Evolutionary conservation across 2,888 invertebrate species (phyloP), one percentile per base, ranked within the genome.

Genomic region (Mythimna loreyi): DNA sequence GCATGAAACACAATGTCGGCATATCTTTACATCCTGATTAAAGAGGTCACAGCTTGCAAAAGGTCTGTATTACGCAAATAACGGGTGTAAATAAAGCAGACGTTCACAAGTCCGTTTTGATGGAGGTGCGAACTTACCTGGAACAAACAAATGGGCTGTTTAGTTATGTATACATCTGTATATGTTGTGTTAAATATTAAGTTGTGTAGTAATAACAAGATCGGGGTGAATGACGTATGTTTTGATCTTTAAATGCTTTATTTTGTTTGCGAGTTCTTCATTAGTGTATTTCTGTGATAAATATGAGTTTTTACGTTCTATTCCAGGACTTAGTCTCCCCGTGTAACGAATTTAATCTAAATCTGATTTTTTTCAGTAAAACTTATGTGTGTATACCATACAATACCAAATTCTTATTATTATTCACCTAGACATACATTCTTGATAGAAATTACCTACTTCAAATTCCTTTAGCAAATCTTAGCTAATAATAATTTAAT

Each of bases 81-180:
- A 56, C 40, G n/a, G 36, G 11, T 33, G 59, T 70, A 72, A 80
- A 80, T 80, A 75, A 75, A 68, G 58, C 59, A n/a, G 16, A 53
- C 56, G 77, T 75, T 69, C 56, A 47, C 71, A 50, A 43, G 63
- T 60, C 70, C 60, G 19, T 63, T 58, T 76, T 78, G 77, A 75
- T 68, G 69, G 28, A 60, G 63, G 59, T 72, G 50, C 61, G 56
- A 72, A 71, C 81, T 82, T 84, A 78, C 81, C 81, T 82, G 84
- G 13, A 82, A 81, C 81, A 82, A 82, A 75, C 36, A 13, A 69
- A 65, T 19, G 43, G 43, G 45, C 11, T 64, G 55, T 5, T 78
- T 64, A 78, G 81, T 21, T 60, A 60, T 53, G 45, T 69, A 75
- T 64, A 28, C 4, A 28, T n/a, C n/a, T 28, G 28, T 28, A 28